Conservation (phyloP, 2,113 vertebrate species). For the human (Homo sapiens) region GRCh38 chr9:137366501-137367000, state of each 20-base stretch:
- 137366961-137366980: rapidly evolving
- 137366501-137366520: constrained; percentile 80
- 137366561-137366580: constrained; percentile 82
- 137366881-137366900: too few relatives aligned
- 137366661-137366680: rapidly evolving
- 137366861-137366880: background rate
- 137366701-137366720: rapidly evolving
- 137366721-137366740: background rate
- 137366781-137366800: too few relatives aligned
- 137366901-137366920: rapidly evolving
- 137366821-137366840: background rate
- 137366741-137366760: background rate
- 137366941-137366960: background rate
- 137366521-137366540: constrained; percentile 90
- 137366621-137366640: constrained; percentile 86
- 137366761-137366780: background rate
- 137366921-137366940: rapidly evolving
- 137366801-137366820: background rate
- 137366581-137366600: constrained; percentile 84
- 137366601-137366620: constrained; percentile 89
- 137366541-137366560: constrained; percentile 86
- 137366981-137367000: background rate
- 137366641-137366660: rapidly evolving
- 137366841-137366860: background rate
- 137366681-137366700: background rate